These are phyloP conservation scores for Araneus ventricosus DNA, from an alignment of 1,140 invertebrate genomes.

Conservation along the genomic window DNA sequence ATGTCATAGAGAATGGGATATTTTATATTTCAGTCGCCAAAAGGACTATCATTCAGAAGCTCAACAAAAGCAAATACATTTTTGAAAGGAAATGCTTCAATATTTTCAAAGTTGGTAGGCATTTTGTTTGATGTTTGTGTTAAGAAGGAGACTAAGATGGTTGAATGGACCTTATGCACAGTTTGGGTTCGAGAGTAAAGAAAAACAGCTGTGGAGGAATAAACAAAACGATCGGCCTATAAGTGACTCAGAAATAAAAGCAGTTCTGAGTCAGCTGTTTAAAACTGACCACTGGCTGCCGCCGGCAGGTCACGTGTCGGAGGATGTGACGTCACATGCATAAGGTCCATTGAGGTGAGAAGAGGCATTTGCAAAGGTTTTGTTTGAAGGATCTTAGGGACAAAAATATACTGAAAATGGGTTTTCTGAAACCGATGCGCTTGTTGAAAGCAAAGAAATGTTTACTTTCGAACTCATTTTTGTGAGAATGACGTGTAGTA, in stretches of 20 bases:
- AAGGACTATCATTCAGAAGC: not conserved
- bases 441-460: not conserved
- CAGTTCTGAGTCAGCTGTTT: no score
- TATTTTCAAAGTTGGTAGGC: not conserved
- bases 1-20: not conserved
- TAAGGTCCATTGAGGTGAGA: no score
- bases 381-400: not conserved
- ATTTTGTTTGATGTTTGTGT: not conserved
- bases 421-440: not conserved
- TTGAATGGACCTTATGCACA: no score
- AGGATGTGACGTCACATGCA: no score
- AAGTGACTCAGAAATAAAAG: no score
- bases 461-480: not conserved
- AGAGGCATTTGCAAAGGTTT: not conserved
- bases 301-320: no score
- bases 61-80: not conserved
- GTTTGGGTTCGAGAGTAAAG: no score
- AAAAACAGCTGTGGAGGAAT: no score
- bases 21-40: not conserved
- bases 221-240: no score
- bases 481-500: not conserved
- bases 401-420: not conserved
- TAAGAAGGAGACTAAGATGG: not conserved
- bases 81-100: not conserved
- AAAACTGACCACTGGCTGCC: no score